Base-by-base conservation (phyloP, 2,113 vertebrate species). In the Asarcornis scutulata region DNA sequence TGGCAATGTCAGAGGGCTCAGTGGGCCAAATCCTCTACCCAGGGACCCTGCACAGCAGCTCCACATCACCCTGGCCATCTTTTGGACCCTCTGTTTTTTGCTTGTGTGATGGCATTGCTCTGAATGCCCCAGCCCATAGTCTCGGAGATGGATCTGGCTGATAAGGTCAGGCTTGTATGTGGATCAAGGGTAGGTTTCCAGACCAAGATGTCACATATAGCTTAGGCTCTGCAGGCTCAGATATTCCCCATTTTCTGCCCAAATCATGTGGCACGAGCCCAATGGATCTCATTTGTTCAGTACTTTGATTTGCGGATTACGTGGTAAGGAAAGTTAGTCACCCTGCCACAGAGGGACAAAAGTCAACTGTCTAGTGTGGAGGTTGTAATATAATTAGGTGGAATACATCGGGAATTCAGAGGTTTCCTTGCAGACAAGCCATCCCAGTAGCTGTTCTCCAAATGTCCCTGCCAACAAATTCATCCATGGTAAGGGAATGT, bases 301-400 rank as follows among this genome's bases (percentile, higher is more conserved):
- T 25, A 5, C 27, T 55, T 53, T 60, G 52, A 12, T 42, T 55
- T 71, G 62, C 22, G 26, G 53, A 15, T 73, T 42, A 27, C 18
- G 25, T 0, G 0, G 23, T 7, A 52, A 68, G 83, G 36, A 26
- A 55, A 34, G 17, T n/a, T 68, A 36, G 29, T 31, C 50, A 21
- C 36, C 17, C 17, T 25, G 44, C 66, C 25, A 52, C 38, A 62
- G 72, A 7, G 11, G 59, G 17, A 42, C 46, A 52, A 1, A 26
- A n/a, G 13, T 42, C 63, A 11, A 5, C 58, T 66, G 29, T 60
- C 46, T 76, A n/a, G 58, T 34, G 34, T 18, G 11, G 22, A 17
- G 7, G 3, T 7, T 63, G 69, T 27, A 27, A 34, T 0, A 1
- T 16, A 26, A 52, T 48, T n/a, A 52, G 46, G 20, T 38, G 27